Evolutionary conservation across 2,888 invertebrate genomes (phyloP), one percentile per base, ranked within the genome.

Genomic region (Scrobipalpa atriplicella): DNA sequence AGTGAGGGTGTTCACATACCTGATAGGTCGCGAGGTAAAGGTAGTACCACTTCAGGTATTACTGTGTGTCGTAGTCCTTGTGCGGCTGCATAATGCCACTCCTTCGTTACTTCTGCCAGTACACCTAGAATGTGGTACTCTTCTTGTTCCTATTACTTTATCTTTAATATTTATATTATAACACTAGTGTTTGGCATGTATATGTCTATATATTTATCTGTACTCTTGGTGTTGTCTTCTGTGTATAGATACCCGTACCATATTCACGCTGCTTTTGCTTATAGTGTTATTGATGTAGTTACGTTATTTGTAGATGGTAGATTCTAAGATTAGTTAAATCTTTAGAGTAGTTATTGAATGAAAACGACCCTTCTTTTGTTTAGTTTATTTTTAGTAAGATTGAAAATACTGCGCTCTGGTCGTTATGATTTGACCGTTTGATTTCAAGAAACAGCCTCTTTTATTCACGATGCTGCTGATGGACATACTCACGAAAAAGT

Each of bases 1-100:
- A 78, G 98, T 99, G 62, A 94, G 99, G 74, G 96, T 99, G 71
- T 99, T 99, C 93, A 99, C 99, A 52, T 99, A 99, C 93, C 94
- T 99, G 80, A 99, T 99, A 90, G 99, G 99, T 72, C 95, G 97
- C 84, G 98, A 98, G 93, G 93, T 93, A 92, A 92, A 91, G 95
- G 95, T 78, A 92, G 91, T 92, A 92, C 90, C 90, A 91, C 86
- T 90, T 87, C 92, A 89, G 89, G 92, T 91, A 86, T 89, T 92
- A 92, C 89, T 92, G 92, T 88, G 90, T 92, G 90, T 90, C 77
- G 90, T 92, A 92, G 89, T 86, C 92, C 89, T 91, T 92, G 92
- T 91, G 92, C 90, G 87, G 85, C 90, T 86, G 91, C 91, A 92
- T 90, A 92, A 92, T 90, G 90, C 82, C 84, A 81, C 85, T 84